phyloP scores from a whole-genome alignment of 2,888 invertebrate species.

The Mantis religiosa region DNA sequence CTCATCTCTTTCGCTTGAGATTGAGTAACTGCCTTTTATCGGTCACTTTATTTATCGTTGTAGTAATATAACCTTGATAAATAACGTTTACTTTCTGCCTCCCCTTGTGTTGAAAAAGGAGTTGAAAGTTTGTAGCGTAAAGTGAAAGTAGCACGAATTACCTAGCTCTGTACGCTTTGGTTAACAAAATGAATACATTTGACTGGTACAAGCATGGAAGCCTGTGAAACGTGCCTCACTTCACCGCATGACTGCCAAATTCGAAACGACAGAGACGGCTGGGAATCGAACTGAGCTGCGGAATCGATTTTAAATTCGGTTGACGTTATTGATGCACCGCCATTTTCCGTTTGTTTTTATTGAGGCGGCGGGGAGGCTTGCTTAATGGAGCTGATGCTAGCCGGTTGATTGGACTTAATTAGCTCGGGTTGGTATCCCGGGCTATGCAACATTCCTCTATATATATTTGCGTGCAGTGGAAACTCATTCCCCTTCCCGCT shows the following conservation, averaged over 20 bases:
- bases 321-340: not conserved
- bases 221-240: not conserved
- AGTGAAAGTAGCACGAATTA: no score
- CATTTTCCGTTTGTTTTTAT: not conserved
- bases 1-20: no score
- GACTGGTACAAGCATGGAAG: no score
- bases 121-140: no score
- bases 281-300: not conserved
- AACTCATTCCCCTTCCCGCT: not conserved
- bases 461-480: not conserved
- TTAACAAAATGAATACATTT: no score
- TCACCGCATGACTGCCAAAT: not conserved
- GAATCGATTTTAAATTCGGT: not conserved
- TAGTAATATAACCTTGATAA: no score
- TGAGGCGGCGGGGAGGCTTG: slow-evolving; percentile 28
- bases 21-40: no score
- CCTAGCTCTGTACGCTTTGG: no score
- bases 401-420: slow-evolving; percentile 58
- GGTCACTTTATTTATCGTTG: no score
- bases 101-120: no score
- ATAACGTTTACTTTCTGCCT: no score
- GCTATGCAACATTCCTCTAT: not conserved
- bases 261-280: not conserved
- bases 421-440: slow-evolving; percentile 35
- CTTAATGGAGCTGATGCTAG: slow-evolving; percentile 52